Base-by-base conservation (phyloP, 2,113 vertebrate genomes). In the Glareola pratincola region DNA sequence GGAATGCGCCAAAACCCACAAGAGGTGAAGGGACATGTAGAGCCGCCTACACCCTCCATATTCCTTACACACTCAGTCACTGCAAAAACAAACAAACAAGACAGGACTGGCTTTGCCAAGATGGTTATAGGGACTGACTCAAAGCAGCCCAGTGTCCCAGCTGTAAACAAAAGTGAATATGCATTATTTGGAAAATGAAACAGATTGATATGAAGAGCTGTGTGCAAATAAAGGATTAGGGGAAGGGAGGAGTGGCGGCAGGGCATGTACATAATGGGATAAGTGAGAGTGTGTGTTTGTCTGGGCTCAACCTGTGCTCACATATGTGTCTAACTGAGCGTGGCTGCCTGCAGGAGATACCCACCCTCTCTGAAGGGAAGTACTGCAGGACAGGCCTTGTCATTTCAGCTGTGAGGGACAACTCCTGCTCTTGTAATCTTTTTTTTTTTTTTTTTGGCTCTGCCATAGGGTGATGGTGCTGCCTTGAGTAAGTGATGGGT, bases 21-120 rank as follows among this genome's bases (percentile, higher is more conserved):
- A 59, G 92, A 93, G 92, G 91, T 53, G 93, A 97, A 95, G 96
- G 92, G 96, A 92, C 94, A 85, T 5, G 80, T 43, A 89, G 73
- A 92, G 74, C 86, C 20, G 59, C 95, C 95, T 76, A 81, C 90
- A 29, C 92, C 92, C 93, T 67, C 77, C 73, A 24, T 56, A n/a
- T 67, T 94, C 89, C 88, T 91, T 95, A 79, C 85, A 85, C 84
- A 45, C 82, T 16, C 92, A 91, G 75, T 30, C 91, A 14, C 85
- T 92, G 95, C 86, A 48, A 94, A 93, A 93, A 94, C 96, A 97
- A 97, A 94, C 90, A 92, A 89, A 91, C 95, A 94, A 84, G 85
- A 66, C 51, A 8, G 47, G 54, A 22, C 90, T 74, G 90, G 92
- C 96, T 83, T 12, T 92, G 95, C 97, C 93, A 34, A 29, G 72